Evolutionary conservation across 2,888 invertebrate genomes (phyloP), one percentile per base, ranked within the genome.

Genomic region (Spodoptera picta): DNA sequence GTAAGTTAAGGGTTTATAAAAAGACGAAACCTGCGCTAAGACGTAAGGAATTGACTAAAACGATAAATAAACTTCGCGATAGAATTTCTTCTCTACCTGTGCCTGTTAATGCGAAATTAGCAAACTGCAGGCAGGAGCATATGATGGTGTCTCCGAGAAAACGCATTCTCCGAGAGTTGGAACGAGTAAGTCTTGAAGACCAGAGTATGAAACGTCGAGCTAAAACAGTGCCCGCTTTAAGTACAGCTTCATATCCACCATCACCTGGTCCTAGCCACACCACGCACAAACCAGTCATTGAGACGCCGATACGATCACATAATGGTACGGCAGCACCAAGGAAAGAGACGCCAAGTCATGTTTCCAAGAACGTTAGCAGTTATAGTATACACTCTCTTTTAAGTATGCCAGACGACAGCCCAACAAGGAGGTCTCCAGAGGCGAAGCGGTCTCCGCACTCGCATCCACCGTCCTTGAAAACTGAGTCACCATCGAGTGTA

Each of bases 311-410:
- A 68, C 85, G 85, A 63, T 56, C 87, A 71, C 85, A 82, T 77
- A 89, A 90, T 79, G 89, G 88, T 73, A 75, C 85, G 58, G 84
- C 85, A 59, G 84, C 85, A 59, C 83, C 87, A 47, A 87, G 88
- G 36, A 87, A 87, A 72, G 89, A 89, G 61, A 68, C 84, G 62
- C 82, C 90, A 23, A 73, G 73, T 49, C 69, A 69, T 61, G 86
- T 87, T 42, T 80, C 90, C 59, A 92, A 92, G 79, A 92, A 95
- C 82, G 95, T 96, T 75, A 96, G 97, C 90, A 97, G 97, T 87
- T 98, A 98, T 92, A 98, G 98, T 94, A 98, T 98, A 89, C 97
- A 97, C 85, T 97, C 98, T 73, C 95, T 98, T 87, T 94, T 98
- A 82, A 97, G 97, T 66, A 96, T 96, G 96, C 88, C 95, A 44